Evolutionary conservation across 2,888 invertebrate species (phyloP), one percentile per base, ranked within the genome.

Genomic region (Nomada flava): DNA sequence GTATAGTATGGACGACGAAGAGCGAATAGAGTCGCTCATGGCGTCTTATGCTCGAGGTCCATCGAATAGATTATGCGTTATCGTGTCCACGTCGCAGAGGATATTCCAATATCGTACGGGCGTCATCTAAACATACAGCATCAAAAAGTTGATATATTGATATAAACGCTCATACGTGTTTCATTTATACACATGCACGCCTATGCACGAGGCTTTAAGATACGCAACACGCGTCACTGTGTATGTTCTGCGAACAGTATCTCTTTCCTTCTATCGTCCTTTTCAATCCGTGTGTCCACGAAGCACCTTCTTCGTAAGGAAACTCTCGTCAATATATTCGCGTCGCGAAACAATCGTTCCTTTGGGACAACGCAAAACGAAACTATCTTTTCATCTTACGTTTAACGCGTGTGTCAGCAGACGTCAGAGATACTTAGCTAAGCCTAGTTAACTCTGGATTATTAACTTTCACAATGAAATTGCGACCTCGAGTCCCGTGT

Each of bases 231-330:
- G 86, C 75, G 70, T 62, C 79, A 79, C 82, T 82, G 15, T 55
- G 15, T 64, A n/a, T 64, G n/a, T 44, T 26, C 36, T 15, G 15
- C 57, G 47, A 73, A 63, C 36, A 59, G 47, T 57, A 44, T 63
- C 53, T 29, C 47, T 64, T 77, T 53, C 44, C 52, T n/a, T 59
- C 10, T 36, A 18, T 42, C 60, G 68, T 26, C 53, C 36, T 69
- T n/a, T 69, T 15, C 23, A 11, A 64, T 72, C 81, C 80, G 76
- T 52, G 62, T 86, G 82, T 62, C 44, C 88, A 86, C 87, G 91
- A 91, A 92, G 92, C 92, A 92, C 91, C 92, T 90, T 91, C 88
- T n/a, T 5, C 87, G 89, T 90, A 91, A 91, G 83, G 90, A 91
- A 89, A 86, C 57, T 26, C 47, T 52, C 47, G 47, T 63, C 47